Evolutionary conservation across 1,140 invertebrate genomes (phyloP).

Genomic region (Euglossa dilemma): DNA sequence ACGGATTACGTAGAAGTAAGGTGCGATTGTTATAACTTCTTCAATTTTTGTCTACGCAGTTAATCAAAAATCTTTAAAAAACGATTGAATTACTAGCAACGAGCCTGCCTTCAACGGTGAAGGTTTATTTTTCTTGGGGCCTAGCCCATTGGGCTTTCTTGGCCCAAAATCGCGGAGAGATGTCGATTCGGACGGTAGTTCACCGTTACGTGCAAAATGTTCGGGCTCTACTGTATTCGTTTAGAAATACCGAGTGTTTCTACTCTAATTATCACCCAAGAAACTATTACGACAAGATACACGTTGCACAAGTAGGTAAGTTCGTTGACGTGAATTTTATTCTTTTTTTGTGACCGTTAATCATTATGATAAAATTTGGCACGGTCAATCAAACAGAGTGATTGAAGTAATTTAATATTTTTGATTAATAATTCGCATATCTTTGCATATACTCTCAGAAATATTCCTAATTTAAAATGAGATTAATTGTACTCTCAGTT

Average conservation of each 20-base stretch:
- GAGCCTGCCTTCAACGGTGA: slow-evolving; percentile 7
- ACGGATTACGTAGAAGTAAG: not conserved
- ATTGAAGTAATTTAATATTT: not conserved
- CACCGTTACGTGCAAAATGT: slow-evolving; percentile 84
- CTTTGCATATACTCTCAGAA: not conserved
- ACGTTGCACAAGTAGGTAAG: slow-evolving; percentile 83
- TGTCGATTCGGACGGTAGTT: slow-evolving; percentile 83
- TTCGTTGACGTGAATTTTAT: slow-evolving; percentile 1
- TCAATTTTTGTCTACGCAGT: slow-evolving; percentile 9
- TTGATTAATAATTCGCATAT: not conserved
- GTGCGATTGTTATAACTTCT: too few relatives aligned
- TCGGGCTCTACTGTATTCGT: slow-evolving; percentile 81
- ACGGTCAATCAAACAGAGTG: not conserved
- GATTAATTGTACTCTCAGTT: not conserved
- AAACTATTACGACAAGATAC: slow-evolving; percentile 78
- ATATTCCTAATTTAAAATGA: not conserved
- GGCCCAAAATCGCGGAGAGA: slow-evolving; percentile 74
- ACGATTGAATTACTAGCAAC: slow-evolving; percentile 22
- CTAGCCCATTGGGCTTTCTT: slow-evolving; percentile 74
- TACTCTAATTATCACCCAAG: slow-evolving; percentile 61
- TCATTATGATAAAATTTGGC: not conserved
- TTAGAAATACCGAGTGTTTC: slow-evolving; percentile 80
- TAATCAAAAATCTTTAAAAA: not conserved
- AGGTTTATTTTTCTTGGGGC: slow-evolving; percentile 35
- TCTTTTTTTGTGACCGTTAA: not conserved